phyloP scores from a whole-genome alignment of 2,888 invertebrate genomes.

The Minunthozetes semirufus region DNA sequence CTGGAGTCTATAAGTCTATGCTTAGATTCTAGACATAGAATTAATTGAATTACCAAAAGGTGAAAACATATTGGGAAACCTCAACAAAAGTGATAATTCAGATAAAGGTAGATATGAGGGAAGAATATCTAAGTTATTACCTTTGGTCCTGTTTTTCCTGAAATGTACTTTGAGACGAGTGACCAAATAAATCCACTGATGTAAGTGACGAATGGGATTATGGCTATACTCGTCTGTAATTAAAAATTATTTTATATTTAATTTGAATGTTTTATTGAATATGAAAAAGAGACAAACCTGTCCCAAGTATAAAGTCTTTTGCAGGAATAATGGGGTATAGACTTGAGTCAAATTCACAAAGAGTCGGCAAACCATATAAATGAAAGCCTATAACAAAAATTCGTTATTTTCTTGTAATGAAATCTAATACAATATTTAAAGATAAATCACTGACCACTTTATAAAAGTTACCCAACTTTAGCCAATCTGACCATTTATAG shows the following conservation, averaged over 20 bases:
- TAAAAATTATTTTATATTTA: background rate
- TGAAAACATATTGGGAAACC: too few relatives aligned
- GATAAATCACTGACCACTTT: constrained; percentile 57
- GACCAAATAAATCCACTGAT: constrained; percentile 33
- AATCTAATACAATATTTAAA: background rate
- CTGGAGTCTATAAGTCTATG: too few relatives aligned
- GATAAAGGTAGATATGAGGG: too few relatives aligned
- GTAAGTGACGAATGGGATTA: constrained; percentile 36
- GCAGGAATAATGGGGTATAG: constrained; percentile 78
- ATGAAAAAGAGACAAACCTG: constrained; percentile 53
- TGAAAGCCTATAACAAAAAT: constrained; percentile 46
- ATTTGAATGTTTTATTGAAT: background rate
- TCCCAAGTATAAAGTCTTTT: constrained; percentile 54
- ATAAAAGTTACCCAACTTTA: constrained; percentile 24
- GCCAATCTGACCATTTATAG: constrained; percentile 22
- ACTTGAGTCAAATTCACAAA: constrained; percentile 79
- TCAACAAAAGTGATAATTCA: too few relatives aligned
- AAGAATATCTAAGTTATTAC: too few relatives aligned
- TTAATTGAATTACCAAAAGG: too few relatives aligned
- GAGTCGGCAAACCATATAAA: constrained; percentile 77
- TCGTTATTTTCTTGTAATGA: background rate
- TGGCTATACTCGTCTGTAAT: constrained; percentile 33
- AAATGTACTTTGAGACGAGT: constrained; percentile 10
- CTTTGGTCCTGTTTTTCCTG: constrained; percentile 30
- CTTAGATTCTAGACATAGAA: too few relatives aligned